Evolutionary conservation across 2,797 vertebrate genomes (phyloP).

Genomic region (Melopsittacus undulatus): DNA sequence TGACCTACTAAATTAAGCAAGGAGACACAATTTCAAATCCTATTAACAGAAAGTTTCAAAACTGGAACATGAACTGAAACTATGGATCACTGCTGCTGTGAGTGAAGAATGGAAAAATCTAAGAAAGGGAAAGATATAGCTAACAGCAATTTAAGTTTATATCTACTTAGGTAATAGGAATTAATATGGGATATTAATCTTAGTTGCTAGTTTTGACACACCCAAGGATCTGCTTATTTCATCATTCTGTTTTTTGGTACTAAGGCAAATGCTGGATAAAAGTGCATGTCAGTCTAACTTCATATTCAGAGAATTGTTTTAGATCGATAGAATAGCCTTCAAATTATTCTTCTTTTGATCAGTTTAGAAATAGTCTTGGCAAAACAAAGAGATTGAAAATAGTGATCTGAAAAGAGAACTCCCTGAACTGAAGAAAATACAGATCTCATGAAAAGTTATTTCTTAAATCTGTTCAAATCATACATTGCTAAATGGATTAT

Average conservation of each 20-base stretch:
- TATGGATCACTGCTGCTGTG: neutral
- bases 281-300: neutral
- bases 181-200: neutral
- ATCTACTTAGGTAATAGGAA: neutral
- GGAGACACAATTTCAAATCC: neutral
- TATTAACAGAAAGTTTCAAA: conserved; percentile 7
- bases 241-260: conserved; percentile 26
- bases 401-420: neutral
- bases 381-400: neutral
- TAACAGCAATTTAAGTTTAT: neutral
- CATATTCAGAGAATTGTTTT: neutral
- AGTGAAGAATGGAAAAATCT: conserved; percentile 7
- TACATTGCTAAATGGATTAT: neutral
- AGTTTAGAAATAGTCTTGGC: neutral
- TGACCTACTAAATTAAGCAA: neutral
- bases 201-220: neutral
- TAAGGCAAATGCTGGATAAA: neutral
- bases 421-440: neutral
- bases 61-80: neutral
- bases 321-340: neutral
- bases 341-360: neutral
- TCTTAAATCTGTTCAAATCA: neutral
- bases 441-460: neutral
- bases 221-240: conserved; percentile 6
- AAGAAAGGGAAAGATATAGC: neutral